phyloP scores from a whole-genome alignment of 2,888 invertebrate genomes.

The Yponomeuta malinellus region DNA sequence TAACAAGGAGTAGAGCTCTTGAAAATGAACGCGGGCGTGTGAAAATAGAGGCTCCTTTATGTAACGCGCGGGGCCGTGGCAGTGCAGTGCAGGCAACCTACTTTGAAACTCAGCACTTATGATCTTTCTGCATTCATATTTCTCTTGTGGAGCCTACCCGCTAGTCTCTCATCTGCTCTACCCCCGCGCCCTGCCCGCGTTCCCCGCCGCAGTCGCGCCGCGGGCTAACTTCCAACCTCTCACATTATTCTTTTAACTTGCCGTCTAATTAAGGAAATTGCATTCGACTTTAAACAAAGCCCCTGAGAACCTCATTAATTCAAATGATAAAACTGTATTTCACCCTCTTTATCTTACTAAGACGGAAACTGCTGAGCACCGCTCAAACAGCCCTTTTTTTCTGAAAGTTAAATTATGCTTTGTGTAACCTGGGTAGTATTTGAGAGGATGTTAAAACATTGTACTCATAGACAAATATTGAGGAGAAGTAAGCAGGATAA shows the following conservation, averaged over 20 bases:
- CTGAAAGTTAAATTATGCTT: not conserved
- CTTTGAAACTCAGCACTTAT: constrained; percentile 12
- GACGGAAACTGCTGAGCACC: constrained; percentile 6
- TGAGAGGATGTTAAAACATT: not conserved
- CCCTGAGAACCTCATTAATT: constrained; percentile 38
- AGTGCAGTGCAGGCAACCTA: constrained; percentile 8
- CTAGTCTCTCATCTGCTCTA: not conserved
- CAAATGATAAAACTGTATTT: constrained; percentile 32
- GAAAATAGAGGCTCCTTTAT: constrained; percentile 11
- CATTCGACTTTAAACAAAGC: constrained; percentile 54
- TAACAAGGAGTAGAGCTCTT: constrained; percentile 4
- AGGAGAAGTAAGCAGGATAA: not conserved
- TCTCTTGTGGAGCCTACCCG: constrained; percentile 3
- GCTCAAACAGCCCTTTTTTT: not conserved
- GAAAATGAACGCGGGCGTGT: constrained; percentile 5
- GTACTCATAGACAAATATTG: no score
- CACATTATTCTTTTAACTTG: constrained; percentile 52
- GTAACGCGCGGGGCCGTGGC: not conserved
- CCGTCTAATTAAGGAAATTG: constrained; percentile 57
- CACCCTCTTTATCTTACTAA: constrained; percentile 17
- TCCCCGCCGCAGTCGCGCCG: constrained; percentile 18
- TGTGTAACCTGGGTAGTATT: not conserved
- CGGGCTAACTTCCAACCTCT: constrained; percentile 36
- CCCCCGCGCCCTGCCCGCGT: constrained; percentile 20
- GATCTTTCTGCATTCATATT: constrained; percentile 12